Base-by-base conservation (phyloP, 2,797 vertebrate genomes). In the Cynodonichthys magdalenae region DNA sequence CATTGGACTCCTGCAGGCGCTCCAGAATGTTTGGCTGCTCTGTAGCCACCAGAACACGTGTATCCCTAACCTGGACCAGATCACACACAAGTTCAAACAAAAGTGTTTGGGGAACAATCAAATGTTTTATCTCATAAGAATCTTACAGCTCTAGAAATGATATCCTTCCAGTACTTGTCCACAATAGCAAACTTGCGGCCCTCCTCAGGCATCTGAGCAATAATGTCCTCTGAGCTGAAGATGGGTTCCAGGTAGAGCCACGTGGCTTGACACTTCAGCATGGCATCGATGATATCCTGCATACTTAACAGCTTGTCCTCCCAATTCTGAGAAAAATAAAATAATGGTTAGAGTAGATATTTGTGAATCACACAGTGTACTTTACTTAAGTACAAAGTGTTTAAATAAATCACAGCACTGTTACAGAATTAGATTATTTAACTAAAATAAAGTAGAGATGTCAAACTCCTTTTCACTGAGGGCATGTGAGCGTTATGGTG, bases 201-300 rank as follows among this genome's bases (percentile, higher is more conserved):
- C 62, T 98, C 96, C 82, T 97, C 95, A 15, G 96, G 96, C 96
- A 98, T 97, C 89, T 99, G 96, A 46, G 95, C 94, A 61, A 94
- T 91, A 71, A 98, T 97, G 73, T 98, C 96, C 82, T 95, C 93
- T 0, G 96, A 97, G 90, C 95, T 97, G 89, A 98, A 98, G 86
- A 98, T 97, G 19, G 96, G 95, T 66, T 99, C 95, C 15, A 99
- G 91, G 85, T 98, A 96, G 7, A 98, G 88, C 96, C 97, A 98
- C 0, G 94, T 95, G 36, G 90, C 81, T 82, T 98, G 97, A 75
- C 96, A 97, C 75, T 91, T 94, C 71, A 97, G 79, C 94, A 96
- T 95, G 59, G 85, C 87, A 71, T 98, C 96, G 69, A 98, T 53
- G 77, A 95, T 96, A 51, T 95, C 94, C 83, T 97, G 96, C 84